These are phyloP conservation scores for Eupithecia pulchellata DNA, from an alignment of 2,888 invertebrate genomes.

Conservation along the genomic window DNA sequence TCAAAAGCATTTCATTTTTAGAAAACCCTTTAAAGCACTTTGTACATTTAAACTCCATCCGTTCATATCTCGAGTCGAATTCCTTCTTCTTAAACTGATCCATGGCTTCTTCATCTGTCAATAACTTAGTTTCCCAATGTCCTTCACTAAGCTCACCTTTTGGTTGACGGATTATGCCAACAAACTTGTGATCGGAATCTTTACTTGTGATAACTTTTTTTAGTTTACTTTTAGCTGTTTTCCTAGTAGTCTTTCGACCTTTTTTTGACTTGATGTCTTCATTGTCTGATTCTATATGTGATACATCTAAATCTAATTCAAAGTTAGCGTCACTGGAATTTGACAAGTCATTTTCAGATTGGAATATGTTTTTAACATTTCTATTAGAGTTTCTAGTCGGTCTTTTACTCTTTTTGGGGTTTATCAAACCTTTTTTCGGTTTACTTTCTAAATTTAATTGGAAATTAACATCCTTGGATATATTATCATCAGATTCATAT, in stretches of 20 bases:
- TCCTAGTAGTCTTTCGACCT: not conserved
- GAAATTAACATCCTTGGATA: not conserved
- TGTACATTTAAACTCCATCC: slow-evolving; percentile 64
- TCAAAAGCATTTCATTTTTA: slow-evolving; percentile 66
- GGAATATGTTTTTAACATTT: not conserved
- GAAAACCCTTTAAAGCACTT: slow-evolving; percentile 73
- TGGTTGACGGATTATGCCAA: slow-evolving; percentile 31
- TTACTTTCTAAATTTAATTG: not conserved
- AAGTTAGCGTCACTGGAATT: slow-evolving; percentile 12
- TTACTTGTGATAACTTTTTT: slow-evolving; percentile 20
- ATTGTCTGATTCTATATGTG: slow-evolving; percentile 4
- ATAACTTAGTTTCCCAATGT: slow-evolving; percentile 64
- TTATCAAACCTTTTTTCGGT: not conserved
- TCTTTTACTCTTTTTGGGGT: not conserved
- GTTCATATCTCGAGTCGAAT: slow-evolving; percentile 56
- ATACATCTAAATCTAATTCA: slow-evolving; percentile 9
- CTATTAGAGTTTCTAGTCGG: not conserved
- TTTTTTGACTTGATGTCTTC: slow-evolving; percentile 9
- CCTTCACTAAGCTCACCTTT: slow-evolving; percentile 58
- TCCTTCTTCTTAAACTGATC: slow-evolving; percentile 62
- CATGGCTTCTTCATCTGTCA: slow-evolving; percentile 69
- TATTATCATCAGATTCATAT: slow-evolving; percentile 15
- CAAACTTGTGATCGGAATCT: slow-evolving; percentile 22
- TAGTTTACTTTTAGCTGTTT: slow-evolving; percentile 19
- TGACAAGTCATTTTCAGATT: slow-evolving; percentile 13